Evolutionary conservation across 1,140 invertebrate species (phyloP), one percentile per base, ranked within the genome.

Genomic region (Choristoneura fumiferana): DNA sequence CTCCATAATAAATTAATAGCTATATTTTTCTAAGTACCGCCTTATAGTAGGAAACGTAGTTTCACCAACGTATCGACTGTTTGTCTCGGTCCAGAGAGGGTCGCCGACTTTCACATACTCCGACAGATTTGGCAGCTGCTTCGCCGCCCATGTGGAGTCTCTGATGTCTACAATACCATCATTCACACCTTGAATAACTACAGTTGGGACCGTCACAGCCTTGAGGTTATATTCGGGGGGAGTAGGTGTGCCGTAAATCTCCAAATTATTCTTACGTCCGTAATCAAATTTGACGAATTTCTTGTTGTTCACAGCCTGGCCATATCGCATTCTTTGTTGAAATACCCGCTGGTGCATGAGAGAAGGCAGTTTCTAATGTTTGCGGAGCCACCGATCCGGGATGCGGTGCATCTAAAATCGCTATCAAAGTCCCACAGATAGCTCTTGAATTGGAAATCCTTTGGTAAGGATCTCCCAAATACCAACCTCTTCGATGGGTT

Each of bases 121-220:
- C 4, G 35, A 6, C 5, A 54, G 33, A 36, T 35, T 13, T 12
- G 52, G 52, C 29, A 54, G 14, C 1, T 54, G 52, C 9, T n/a
- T 14, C 5, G 34, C 33, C 1, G 34, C 33, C 52, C 52, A 54
- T 12, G 58, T 29, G 5, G 82, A 67, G 64, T 89, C 87, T 14
- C 39, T 54, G 13, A 61, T 43, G 18, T 58, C 65, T 15, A 65
- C 87, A 2, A 94, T 69, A 65, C 87, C 91, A 76, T 95, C 94
- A 62, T 94, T 92, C 15, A 81, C 73, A 0, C 91, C 91, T 67
- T 91, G 93, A 71, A 92, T 91, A 22, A 94, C 67, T 15, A 89
- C 90, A 0, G 92, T 81, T 4, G 93, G 93, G 2, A 91, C 77
- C 35, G 81, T 87, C 1, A 93, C 84, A 43, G 91, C 90, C 4